These are phyloP conservation scores for Sycophila texana DNA, from an alignment of 2,888 invertebrate genomes.

Conservation along the genomic window DNA sequence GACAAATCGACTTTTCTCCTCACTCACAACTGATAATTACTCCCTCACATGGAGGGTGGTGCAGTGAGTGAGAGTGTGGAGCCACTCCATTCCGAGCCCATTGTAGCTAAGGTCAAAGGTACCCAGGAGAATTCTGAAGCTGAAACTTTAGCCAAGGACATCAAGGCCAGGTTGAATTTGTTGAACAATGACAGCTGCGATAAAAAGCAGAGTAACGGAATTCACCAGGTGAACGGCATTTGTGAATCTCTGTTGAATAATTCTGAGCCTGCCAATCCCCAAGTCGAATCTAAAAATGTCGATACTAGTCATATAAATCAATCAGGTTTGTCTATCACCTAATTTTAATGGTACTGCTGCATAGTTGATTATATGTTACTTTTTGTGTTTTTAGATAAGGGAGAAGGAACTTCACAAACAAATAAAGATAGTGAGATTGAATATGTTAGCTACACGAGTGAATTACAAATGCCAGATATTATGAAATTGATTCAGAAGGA, in stretches of 20 bases:
- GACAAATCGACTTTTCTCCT: too few species aligned
- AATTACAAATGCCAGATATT: conserved; percentile 98
- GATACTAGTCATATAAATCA: conserved; percentile 72
- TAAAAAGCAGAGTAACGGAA: conserved; percentile 67
- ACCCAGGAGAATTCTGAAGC: conserved; percentile 49
- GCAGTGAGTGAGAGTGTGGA: conserved; percentile 36
- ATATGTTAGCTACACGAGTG: conserved; percentile 92
- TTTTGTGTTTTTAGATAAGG: conserved; percentile 42
- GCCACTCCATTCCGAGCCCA: conserved; percentile 37
- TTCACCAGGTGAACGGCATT: conserved; percentile 69
- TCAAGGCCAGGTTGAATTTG: conserved; percentile 69
- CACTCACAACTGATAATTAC: too few species aligned
- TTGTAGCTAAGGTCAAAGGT: conserved; percentile 50
- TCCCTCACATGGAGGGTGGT: conserved; percentile 32
- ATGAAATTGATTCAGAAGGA: conserved; percentile 99
- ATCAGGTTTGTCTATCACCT: conserved; percentile 63
- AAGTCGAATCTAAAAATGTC: conserved; percentile 62
- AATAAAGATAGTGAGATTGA: conserved; percentile 73
- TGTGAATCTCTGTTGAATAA: conserved; percentile 65
- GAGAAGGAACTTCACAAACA: conserved; percentile 59
- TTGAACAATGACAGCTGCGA: conserved; percentile 59
- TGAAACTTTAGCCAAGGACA: conserved; percentile 67
- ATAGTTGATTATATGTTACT: neutral
- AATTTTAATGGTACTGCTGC: neutral
- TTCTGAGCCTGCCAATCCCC: conserved; percentile 60